Base-by-base conservation (phyloP, 2,113 vertebrate species). In the Pundamilia nyererei region DNA sequence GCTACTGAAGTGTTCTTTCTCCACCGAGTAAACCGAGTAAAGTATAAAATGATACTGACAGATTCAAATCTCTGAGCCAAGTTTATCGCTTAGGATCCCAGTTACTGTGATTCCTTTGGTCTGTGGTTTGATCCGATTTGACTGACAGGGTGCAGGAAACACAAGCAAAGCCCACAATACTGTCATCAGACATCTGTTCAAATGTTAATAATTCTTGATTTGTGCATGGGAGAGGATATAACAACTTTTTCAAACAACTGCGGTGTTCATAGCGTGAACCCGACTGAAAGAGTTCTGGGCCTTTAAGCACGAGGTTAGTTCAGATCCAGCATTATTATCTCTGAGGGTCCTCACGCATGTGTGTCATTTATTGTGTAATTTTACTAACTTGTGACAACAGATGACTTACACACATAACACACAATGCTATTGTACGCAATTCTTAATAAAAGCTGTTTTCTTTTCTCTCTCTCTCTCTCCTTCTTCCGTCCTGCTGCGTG, bases 361-460 rank as follows among this genome's bases (percentile, higher is more conserved):
- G 31, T 8, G 13, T 70, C 72, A 1, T 84, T 60, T 35, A 65
- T 31, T 13, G 13, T 58, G 4, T 7, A 3, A 21, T 85, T 56
- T 65, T 19, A 75, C 47, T 6, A 31, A 21, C 81, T n/a, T 47
- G 56, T 89, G 83, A 90, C 88, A 68, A 5, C 12, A 8, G 55
- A 84, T 3, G 13, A 77, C 45, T 15, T 5, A 14, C 55, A 26
- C 55, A 58, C 13, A 1, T 7, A 62, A 1, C 31, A 89, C 19
- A 31, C 49, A 82, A 38, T n/a, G 60, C 33, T 65, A 2, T 33
- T 7, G 33, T 38, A 38, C 4, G 1, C 10, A 0, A 38, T n/a
- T 38, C 33, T n/a, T 65, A 88, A 89, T 80, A 90, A 80, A 77
- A 56, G 26, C 82, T 87, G 14, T 55, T 8, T 79, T 62, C 53